Evolutionary conservation across 2,888 invertebrate species (phyloP).

Genomic region (Cryptocephalus primarius): DNA sequence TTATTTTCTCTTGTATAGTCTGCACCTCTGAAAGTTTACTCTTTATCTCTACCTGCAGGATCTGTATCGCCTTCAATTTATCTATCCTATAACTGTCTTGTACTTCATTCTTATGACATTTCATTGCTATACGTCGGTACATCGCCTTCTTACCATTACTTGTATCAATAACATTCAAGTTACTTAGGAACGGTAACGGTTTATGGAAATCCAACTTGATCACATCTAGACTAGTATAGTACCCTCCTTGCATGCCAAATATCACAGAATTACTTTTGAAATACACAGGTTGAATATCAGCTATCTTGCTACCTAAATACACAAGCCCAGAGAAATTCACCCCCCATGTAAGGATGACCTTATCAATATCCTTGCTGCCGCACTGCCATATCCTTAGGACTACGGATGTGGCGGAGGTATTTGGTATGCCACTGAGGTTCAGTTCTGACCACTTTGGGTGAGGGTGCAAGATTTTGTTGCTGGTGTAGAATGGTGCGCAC

Average conservation of each 20-base stretch:
- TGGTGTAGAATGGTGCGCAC: conserved; percentile 76
- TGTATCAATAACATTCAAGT: conserved; percentile 28
- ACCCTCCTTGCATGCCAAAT: conserved; percentile 81
- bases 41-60: conserved; percentile 60
- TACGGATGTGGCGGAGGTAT: conserved; percentile 36
- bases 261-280: conserved; percentile 65
- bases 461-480: conserved; percentile 58
- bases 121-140: conserved; percentile 37
- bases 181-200: conserved; percentile 27
- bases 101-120: conserved; percentile 50
- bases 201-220: conserved; percentile 29
- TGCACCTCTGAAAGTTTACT: conserved; percentile 54
- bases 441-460: conserved; percentile 78
- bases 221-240: conserved; percentile 54
- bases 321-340: conserved; percentile 76
- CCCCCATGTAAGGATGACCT: conserved; percentile 68
- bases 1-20: conserved; percentile 37
- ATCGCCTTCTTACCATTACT: conserved; percentile 23
- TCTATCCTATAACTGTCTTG: conserved; percentile 61
- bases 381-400: conserved; percentile 41
- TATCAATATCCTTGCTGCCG: conserved; percentile 37
- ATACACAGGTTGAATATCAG: conserved; percentile 53
- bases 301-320: conserved; percentile 58
- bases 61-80: conserved; percentile 58
- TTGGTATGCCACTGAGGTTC: conserved; percentile 49